phyloP scores from a whole-genome alignment of 2,113 vertebrate genomes.

The Eira barbara region DNA sequence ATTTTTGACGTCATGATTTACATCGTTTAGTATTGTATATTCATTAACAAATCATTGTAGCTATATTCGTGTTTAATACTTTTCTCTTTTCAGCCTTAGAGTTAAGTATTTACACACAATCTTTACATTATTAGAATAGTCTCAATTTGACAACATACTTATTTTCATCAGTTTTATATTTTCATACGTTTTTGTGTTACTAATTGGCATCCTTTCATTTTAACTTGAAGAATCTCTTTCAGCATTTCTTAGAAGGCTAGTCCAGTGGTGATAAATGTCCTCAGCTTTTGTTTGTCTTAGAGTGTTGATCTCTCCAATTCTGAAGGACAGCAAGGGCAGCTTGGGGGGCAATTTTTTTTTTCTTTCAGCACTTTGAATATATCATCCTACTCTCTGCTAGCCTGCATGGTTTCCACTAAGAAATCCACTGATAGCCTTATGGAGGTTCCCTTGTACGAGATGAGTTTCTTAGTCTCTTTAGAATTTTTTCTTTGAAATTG shows the following conservation, averaged over 20 bases:
- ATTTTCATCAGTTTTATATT: background rate
- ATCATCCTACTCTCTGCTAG: background rate
- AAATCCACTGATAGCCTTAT: background rate
- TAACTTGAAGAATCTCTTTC: background rate
- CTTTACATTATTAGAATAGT: background rate
- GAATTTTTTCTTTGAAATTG: background rate
- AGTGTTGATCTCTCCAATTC: background rate
- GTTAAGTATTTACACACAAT: background rate
- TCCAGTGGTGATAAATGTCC: background rate
- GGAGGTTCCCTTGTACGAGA: too few relatives aligned
- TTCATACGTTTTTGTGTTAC: background rate
- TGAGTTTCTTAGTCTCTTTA: background rate
- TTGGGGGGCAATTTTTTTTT: background rate
- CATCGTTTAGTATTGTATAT: background rate
- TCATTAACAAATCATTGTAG: background rate
- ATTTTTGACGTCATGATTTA: background rate
- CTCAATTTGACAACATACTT: background rate
- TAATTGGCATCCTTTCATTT: background rate
- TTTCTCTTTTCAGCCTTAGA: background rate
- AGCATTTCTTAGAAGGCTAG: background rate
- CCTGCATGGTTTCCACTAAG: background rate
- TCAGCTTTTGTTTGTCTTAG: background rate
- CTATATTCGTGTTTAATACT: background rate
- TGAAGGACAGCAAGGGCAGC: background rate
- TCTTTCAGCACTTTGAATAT: background rate